Evolutionary conservation across 2,888 invertebrate genomes (phyloP).

Genomic region (Phaedon cochleariae): DNA sequence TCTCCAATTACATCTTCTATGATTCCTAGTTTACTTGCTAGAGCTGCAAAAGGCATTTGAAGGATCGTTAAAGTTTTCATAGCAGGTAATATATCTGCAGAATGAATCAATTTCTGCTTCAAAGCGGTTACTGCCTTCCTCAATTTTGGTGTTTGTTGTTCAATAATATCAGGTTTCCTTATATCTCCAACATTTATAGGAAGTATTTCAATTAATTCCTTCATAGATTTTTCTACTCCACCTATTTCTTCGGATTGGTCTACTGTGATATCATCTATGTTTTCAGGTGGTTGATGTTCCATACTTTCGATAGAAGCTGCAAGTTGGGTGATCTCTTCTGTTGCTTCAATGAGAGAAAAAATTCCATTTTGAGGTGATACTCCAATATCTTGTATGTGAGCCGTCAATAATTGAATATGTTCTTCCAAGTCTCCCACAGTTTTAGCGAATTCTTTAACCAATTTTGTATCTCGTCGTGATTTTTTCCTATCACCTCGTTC

Average conservation of each 20-base stretch:
- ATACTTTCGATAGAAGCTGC: conserved; percentile 13
- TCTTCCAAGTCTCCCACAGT: conserved; percentile 5
- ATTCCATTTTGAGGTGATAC: conserved; percentile 26
- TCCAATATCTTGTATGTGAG: background rate
- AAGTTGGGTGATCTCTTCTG: conserved; percentile 8
- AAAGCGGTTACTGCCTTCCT: conserved; percentile 32
- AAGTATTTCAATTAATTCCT: conserved; percentile 36
- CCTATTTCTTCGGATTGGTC: conserved; percentile 11
- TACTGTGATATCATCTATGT: conserved; percentile 17
- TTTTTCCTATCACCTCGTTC: background rate
- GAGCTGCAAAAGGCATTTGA: conserved; percentile 6
- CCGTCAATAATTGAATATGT: background rate
- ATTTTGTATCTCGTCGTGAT: conserved; percentile 21
- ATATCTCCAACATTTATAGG: too few species aligned
- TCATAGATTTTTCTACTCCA: conserved; percentile 38
- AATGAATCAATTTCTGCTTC: conserved; percentile 32
- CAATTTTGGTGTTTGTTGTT: conserved; percentile 33
- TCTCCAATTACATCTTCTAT: conserved; percentile 2
- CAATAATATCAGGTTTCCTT: conserved; percentile 25
- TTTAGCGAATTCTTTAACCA: conserved; percentile 27
- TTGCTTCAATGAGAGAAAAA: conserved; percentile 31
- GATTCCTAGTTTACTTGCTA: background rate
- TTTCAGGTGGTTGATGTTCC: conserved; percentile 3
- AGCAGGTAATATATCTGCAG: conserved; percentile 11
- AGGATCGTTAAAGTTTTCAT: conserved; percentile 24